Percentiles rank a stretch among this genome's conserved stretches.
These are phyloP conservation scores for Pelagia noctiluca DNA, from an alignment of 30 jellyfish, hydroid and myxozoan genomes.

Conservation along the genomic window DNA sequence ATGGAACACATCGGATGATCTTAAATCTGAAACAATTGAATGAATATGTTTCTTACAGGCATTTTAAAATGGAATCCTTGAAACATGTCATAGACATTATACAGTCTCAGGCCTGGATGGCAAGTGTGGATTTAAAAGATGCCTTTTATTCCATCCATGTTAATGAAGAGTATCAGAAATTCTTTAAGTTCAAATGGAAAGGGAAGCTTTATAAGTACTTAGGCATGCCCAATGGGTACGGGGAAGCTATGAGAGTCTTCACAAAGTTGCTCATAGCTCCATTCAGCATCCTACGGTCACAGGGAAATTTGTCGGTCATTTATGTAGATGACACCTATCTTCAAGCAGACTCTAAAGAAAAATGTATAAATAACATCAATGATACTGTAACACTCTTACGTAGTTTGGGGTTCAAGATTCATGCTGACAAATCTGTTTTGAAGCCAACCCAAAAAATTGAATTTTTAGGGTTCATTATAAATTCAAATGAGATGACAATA, in stretches of 20 bases:
- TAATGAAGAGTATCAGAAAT: slow-evolving; percentile 25
- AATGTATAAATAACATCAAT: not conserved
- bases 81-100: not conserved
- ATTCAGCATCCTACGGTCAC: not conserved
- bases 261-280: slow-evolving; percentile 30
- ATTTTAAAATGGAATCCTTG: not conserved
- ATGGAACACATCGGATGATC: slow-evolving; percentile 48
- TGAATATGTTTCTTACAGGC: not conserved
- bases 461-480: slow-evolving; percentile 21
- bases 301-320: not conserved
- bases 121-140: slow-evolving; percentile 4
- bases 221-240: slow-evolving; percentile 26
- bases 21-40: slow-evolving; percentile 2
- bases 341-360: not conserved
- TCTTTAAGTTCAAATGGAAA: slow-evolving; percentile 22
- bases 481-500: slow-evolving; percentile 5
- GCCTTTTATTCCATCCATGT: slow-evolving; percentile 39
- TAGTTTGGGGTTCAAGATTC: slow-evolving; percentile 17
- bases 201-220: not conserved
- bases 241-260: slow-evolving; percentile 22
- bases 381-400: slow-evolving; percentile 8
- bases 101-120: not conserved
- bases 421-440: slow-evolving; percentile 10
- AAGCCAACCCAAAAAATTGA: too few relatives aligned
- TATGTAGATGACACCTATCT: slow-evolving; percentile 13